Base-by-base conservation (phyloP, 2,113 vertebrate genomes). In the Oryzias javanicus region DNA sequence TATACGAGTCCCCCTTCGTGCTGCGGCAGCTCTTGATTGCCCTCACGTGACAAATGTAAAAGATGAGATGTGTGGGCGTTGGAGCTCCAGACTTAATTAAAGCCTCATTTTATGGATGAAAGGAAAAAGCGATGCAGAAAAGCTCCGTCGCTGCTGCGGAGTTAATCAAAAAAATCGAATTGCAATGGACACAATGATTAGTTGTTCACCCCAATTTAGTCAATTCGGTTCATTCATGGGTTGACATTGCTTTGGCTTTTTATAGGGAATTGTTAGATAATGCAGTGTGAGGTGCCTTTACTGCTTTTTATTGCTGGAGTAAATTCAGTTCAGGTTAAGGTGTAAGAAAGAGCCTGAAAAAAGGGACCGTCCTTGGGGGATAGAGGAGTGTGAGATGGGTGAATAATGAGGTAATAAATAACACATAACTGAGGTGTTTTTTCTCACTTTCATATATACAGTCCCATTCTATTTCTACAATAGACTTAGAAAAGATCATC, bases 11-110 rank as follows among this genome's bases (percentile, higher is more conserved):
- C 12, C 6, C 25, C 1, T 2, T 6, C 16, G 14, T 14, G 14
- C 25, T 4, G n/a, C 20, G 27, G 57, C 41, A 19, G 15, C 16
- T 10, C 18, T 16, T 16, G 40, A 48, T 41, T 22, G 4, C 1
- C 12, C 27, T 60, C 18, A 18, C 16, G 19, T 25, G 20, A 53
- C 49, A 47, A 19, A 59, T 19, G 22, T 48, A 46, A 27, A 44
- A 24, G 55, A 18, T 59, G 64, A 13, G 18, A 44, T 51, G 55
- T 46, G 27, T 47, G 49, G 14, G 16, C 18, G n/a, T 24, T 25
- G 19, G 22, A 41, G 55, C 49, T 47, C 42, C 4, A 19, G 40
- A 49, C 25, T 24, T 60, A 48, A 35, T 48, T 19, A 41, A 40
- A 60, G 25, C 29, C 52, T 56, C 20, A 8, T 25, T 22, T 56